A percentile compares a stretch with the other conserved stretches of the same genome.
These are phyloP conservation scores for Mionectes olivaceus DNA, from an alignment of 2,797 vertebrate genomes.

Conservation along the genomic window DNA sequence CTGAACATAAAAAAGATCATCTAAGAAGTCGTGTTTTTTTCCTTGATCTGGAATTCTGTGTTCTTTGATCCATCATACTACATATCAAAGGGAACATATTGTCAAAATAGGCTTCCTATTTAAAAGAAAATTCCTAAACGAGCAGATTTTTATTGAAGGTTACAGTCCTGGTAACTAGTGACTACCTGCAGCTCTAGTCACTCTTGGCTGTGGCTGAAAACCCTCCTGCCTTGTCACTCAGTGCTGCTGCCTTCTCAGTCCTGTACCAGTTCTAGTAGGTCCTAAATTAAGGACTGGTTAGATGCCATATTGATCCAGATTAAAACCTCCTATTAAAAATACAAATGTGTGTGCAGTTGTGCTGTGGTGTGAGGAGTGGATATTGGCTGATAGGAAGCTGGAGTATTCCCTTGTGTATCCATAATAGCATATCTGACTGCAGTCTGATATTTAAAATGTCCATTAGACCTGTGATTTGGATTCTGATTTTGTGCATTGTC, in stretches of 20 bases:
- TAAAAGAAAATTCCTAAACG: neutral
- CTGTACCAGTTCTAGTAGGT: neutral
- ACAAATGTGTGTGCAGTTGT: neutral
- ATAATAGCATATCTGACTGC: neutral
- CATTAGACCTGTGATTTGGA: neutral
- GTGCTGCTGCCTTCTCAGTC: neutral
- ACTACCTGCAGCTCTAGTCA: neutral
- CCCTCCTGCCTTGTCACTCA: neutral
- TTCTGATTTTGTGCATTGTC: neutral
- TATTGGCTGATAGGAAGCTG: neutral
- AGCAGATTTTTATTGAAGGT: neutral
- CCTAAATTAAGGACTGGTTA: neutral
- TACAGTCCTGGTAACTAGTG: neutral
- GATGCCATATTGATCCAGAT: neutral
- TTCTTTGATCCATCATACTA: fast-evolving
- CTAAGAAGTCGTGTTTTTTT: neutral
- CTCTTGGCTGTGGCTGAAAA: neutral
- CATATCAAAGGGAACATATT: neutral
- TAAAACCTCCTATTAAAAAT: neutral
- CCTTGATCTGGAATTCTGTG: neutral
- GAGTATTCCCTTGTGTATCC: neutral
- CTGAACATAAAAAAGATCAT: neutral
- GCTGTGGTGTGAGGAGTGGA: neutral
- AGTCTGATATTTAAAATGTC: neutral
- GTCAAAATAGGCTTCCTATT: neutral